Evolutionary conservation across 2,113 vertebrate species (phyloP).

Genomic region (Macquaria ambigua): DNA sequence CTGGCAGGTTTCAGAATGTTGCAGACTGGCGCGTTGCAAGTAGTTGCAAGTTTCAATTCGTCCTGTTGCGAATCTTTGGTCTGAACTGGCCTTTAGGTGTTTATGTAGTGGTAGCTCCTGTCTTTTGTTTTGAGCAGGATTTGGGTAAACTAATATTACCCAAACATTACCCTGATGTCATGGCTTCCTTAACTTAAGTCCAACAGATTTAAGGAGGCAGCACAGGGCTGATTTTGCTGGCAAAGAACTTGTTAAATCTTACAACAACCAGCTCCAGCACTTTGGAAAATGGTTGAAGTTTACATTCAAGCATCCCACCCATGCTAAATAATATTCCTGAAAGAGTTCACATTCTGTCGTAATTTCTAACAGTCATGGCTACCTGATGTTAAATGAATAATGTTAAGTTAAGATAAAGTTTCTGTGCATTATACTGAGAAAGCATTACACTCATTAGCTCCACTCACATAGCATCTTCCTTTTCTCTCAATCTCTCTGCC

Average conservation of each 20-base stretch:
- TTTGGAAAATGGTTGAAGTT: not conserved
- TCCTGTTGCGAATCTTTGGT: no score
- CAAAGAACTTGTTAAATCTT: not conserved
- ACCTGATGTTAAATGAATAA: conserved; percentile 22
- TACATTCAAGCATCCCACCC: not conserved
- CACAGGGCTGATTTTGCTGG: no score
- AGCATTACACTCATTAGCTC: conserved; percentile 41
- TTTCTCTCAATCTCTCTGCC: conserved; percentile 75
- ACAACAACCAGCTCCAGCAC: not conserved
- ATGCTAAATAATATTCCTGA: not conserved
- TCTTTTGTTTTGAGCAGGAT: no score
- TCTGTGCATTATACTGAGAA: conserved; percentile 23
- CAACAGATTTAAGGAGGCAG: no score
- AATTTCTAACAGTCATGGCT: not conserved
- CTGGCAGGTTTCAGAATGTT: no score
- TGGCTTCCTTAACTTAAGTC: no score
- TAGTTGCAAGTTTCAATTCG: no score
- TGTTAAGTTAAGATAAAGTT: conserved; percentile 1
- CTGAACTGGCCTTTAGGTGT: no score
- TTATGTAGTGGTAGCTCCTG: no score
- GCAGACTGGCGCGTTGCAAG: no score
- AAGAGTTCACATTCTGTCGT: not conserved
- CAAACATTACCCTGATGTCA: no score
- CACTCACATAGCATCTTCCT: conserved; percentile 31
- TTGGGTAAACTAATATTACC: no score